phyloP scores from a whole-genome alignment of 2,113 vertebrate species.

The Neodon shergylaensis region DNA sequence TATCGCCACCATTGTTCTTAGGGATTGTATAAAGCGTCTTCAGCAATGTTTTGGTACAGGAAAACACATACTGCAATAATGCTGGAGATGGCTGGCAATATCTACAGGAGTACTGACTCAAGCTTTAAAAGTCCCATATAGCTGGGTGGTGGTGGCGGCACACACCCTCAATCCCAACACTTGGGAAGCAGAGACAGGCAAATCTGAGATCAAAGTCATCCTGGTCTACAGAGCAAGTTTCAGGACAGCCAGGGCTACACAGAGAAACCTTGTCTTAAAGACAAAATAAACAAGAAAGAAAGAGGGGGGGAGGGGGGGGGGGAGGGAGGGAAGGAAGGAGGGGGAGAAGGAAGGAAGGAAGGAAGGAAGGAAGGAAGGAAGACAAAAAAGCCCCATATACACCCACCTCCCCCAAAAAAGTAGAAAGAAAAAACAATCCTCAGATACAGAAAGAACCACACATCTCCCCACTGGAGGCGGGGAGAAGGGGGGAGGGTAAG shows the following conservation, averaged over 20 bases:
- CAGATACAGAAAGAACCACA: not conserved
- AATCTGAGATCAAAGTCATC: no score
- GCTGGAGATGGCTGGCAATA: not conserved
- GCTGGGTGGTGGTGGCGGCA: not conserved
- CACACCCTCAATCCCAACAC: not conserved
- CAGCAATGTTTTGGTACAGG: no score
- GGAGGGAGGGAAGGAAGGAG: no score
- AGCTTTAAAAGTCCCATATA: not conserved
- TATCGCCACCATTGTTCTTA: not conserved
- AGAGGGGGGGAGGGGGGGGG: no score
- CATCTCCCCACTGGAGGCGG: not conserved
- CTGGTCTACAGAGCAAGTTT: not conserved
- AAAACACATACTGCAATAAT: not conserved
- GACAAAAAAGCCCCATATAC: no score
- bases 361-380: no score
- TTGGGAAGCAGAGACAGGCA: not conserved
- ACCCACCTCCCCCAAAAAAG: not conserved
- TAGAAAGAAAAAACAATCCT: not conserved
- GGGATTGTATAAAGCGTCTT: not conserved
- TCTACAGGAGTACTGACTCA: not conserved
- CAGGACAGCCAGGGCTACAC: not conserved
- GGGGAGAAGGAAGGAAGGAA: rapidly evolving
- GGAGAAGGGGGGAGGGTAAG: not conserved
- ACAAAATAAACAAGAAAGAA: not conserved
- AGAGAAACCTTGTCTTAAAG: not conserved